A percentile compares a stretch with the other conserved stretches of the same genome.
Conservation (phyloP, 2,797 vertebrate species). For the Myiothlypis coronata region DNA sequence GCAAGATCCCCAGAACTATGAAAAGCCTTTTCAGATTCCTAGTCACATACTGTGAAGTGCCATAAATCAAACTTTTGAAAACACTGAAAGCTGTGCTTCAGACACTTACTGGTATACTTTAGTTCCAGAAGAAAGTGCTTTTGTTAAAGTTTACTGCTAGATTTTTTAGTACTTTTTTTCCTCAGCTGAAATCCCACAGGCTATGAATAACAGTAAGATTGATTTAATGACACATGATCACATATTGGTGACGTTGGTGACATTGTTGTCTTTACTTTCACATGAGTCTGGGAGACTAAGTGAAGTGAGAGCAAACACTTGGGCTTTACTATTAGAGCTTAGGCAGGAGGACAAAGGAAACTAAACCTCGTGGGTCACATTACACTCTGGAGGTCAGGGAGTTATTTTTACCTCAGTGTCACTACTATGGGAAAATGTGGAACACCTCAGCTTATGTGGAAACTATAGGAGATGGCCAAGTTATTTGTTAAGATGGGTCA, state of each 20-base stretch:
- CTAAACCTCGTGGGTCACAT: not conserved
- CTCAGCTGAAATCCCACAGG: not conserved
- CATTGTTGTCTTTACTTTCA: not conserved
- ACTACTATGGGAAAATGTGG: not conserved
- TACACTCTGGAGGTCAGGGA: not conserved
- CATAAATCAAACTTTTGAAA: not conserved
- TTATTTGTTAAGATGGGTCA: not conserved
- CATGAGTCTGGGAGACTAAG: not conserved
- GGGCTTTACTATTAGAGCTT: not conserved
- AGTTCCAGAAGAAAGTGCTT: not conserved
- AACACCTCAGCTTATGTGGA: not conserved
- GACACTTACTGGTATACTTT: not conserved
- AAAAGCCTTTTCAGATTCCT: constrained; percentile 28
- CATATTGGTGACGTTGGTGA: not conserved
- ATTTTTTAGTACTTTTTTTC: not conserved
- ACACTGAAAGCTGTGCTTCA: not conserved
- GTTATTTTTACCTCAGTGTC: constrained; percentile 19
- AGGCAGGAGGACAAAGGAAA: not conserved
- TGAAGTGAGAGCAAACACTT: not conserved
- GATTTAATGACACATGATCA: not conserved
- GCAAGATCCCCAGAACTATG: constrained; percentile 34
- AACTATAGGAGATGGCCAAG: not conserved
- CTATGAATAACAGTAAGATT: not conserved
- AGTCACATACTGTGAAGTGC: not conserved
- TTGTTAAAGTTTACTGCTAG: not conserved